Evolutionary conservation across 2,113 vertebrate species (phyloP), one percentile per base, ranked within the genome.

Genomic region (Motacilla tschutschensis): DNA sequence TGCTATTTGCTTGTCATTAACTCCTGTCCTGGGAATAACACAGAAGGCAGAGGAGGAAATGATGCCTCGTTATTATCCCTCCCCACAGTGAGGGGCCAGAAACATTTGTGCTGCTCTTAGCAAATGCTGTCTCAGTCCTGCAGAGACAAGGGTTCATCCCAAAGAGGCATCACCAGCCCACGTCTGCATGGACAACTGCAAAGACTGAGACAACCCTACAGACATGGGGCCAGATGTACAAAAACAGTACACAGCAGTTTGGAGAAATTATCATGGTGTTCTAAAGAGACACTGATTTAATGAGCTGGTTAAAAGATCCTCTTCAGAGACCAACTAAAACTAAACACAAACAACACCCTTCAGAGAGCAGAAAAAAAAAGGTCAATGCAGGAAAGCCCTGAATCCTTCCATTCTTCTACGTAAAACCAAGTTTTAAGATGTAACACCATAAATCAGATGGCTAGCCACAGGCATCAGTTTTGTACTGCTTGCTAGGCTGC

Each of bases 1-100:
- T 20, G 58, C 80, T 67, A 25, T 90, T 91, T 78, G 65, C 65
- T 53, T 26, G 40, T 74, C 58, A 71, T 67, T 92, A 91, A 74
- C 57, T 91, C 62, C 62, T 60, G 38, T 24, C 70, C 80, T 72
- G 74, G 86, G 82, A 93, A 77, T 67, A 80, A 20, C 10, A 14
- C 44, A 86, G 50, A 66, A 78, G 59, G 51, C 54, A 73, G 63
- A 6, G 4, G 40, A 82, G 79, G 69, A 88, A 87, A 76, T 24
- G 21, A 65, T 79, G 69, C 21, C 51, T 79, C 5, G 0, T 74
- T 74, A 87, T 59, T 44, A 44, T 35, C 43, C 12, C 60, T 93
- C 70, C 65, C 70, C 62, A 46, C 65, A 80, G 83, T 10, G 1
- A 65, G 24, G 28, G 3, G n/a, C 8, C 21, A 75, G 63, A 76